Base-by-base conservation (phyloP, 2,888 invertebrate species). In the Alsophila aescularia region DNA sequence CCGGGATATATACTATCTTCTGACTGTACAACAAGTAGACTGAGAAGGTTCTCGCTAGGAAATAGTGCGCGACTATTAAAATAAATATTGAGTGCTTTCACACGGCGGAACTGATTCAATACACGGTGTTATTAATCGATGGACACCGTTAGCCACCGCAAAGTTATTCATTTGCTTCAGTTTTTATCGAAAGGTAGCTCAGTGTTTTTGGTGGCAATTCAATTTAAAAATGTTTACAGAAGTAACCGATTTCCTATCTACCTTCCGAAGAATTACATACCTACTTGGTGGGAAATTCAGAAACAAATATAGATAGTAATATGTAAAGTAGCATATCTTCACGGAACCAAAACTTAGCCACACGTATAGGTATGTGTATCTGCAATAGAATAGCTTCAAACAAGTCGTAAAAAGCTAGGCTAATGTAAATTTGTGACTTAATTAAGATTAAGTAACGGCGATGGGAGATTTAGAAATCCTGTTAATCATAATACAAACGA, bases 31-130 rank as follows among this genome's bases (percentile, higher is more conserved):
- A 65, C 68, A 85, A 90, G 73, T 89, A 90, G 89, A 87, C 82
- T 89, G 87, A 83, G 82, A 85, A 87, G 79, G 73, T 77, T 76
- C 69, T 72, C 65, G 68, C 66, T 71, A 74, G 77, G 81, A 88
- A 90, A 87, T 88, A 75, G 83, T 70, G 83, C 83, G 77, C 72
- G 72, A 77, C 80, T 76, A 77, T 79, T 71, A 71, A 75, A 69
- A 62, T 67, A 64, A 70, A 66, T 66, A 49, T 59, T 66, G 64
- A 74, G 78, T 82, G 24, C 40, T 85, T 85, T 86, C 82, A 75
- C 80, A 73, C 51, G 51, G 59, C 52, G 66, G 63, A 69, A 67
- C 36, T 9, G 35, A 56, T 50, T 29, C 14, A 16, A 40, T 42
- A 42, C 34, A 35, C 40, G 14, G 12, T 10, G 14, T 34, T 41